Conservation (phyloP, 2,888 invertebrate species). For the Nezara viridula region DNA sequence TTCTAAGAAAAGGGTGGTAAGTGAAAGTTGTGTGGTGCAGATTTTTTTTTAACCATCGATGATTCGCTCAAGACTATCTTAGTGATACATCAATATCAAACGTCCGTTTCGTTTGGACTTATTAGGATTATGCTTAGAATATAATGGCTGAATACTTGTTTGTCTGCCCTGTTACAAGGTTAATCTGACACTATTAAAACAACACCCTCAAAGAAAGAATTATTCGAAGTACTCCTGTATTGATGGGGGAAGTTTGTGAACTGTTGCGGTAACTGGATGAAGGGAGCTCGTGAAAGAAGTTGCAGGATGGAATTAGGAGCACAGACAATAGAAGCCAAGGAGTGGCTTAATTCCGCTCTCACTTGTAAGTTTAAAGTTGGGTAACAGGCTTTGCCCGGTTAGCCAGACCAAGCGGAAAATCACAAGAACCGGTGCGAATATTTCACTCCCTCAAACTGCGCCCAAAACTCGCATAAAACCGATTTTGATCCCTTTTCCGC, state of each 20-base stretch:
- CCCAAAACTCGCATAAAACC: conserved; percentile 21
- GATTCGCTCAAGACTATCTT: too few relatives aligned
- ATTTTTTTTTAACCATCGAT: too few relatives aligned
- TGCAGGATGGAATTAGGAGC: conserved; percentile 24
- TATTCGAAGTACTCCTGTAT: conserved; percentile 10
- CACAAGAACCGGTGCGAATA: conserved; percentile 21
- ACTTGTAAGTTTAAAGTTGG: conserved; percentile 46
- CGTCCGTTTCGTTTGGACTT: not conserved
- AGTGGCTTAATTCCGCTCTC: conserved; percentile 49
- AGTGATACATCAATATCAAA: too few relatives aligned
- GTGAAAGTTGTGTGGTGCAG: too few relatives aligned
- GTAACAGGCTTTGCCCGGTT: conserved; percentile 44
- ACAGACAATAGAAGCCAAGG: conserved; percentile 34
- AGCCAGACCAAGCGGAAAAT: conserved; percentile 34
- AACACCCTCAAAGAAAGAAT: not conserved
- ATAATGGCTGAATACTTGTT: not conserved
- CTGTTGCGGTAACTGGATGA: conserved; percentile 11
- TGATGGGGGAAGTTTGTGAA: conserved; percentile 7
- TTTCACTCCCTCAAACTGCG: conserved; percentile 21
- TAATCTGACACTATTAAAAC: not conserved
- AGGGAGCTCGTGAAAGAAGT: conserved; percentile 28
- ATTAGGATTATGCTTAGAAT: not conserved
- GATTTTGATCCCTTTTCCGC: not conserved
- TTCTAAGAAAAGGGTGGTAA: too few relatives aligned
- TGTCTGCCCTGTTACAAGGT: not conserved